Percentiles rank a stretch among this genome's conserved stretches.
Evolutionary conservation across 1,140 invertebrate genomes (phyloP).

Genomic region (Ips nitidus): DNA sequence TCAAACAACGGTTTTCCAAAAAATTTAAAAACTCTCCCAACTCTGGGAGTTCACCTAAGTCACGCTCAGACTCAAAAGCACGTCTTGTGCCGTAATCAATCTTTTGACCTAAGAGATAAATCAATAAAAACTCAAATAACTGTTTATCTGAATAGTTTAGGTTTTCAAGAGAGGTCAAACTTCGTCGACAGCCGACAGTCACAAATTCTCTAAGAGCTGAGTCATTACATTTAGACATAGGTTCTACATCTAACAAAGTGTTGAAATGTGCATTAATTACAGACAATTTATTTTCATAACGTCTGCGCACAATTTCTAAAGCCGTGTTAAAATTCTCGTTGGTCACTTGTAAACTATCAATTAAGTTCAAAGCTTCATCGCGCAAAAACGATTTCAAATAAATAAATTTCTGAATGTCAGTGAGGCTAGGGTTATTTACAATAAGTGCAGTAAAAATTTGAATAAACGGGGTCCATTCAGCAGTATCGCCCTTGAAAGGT

Average conservation of each 20-base stretch:
- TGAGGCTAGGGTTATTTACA: neutral
- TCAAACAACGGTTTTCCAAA: neutral
- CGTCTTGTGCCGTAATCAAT: neutral
- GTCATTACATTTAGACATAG: neutral
- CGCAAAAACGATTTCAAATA: constrained; percentile 11
- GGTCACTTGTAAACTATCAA: constrained; percentile 3
- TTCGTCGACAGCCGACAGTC: neutral
- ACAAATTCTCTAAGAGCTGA: neutral
- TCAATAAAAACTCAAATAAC: neutral
- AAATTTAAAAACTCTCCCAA: constrained; percentile 1
- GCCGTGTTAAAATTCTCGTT: constrained; percentile 11
- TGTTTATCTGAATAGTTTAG: neutral
- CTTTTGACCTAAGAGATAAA: neutral
- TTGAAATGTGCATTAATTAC: constrained; percentile 12
- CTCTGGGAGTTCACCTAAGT: neutral
- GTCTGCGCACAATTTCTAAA: no score
- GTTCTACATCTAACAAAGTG: neutral
- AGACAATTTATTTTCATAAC: constrained; percentile 13
- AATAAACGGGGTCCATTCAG: constrained; percentile 4
- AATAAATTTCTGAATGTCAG: constrained; percentile 7
- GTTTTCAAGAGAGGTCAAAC: neutral
- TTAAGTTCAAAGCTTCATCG: constrained; percentile 7
- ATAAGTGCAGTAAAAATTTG: constrained; percentile 8
- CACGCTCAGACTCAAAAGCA: neutral
- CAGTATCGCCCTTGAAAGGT: constrained; percentile 7